Base-by-base conservation (phyloP, 2,888 invertebrate genomes). In the Choristoneura rosaceana region DNA sequence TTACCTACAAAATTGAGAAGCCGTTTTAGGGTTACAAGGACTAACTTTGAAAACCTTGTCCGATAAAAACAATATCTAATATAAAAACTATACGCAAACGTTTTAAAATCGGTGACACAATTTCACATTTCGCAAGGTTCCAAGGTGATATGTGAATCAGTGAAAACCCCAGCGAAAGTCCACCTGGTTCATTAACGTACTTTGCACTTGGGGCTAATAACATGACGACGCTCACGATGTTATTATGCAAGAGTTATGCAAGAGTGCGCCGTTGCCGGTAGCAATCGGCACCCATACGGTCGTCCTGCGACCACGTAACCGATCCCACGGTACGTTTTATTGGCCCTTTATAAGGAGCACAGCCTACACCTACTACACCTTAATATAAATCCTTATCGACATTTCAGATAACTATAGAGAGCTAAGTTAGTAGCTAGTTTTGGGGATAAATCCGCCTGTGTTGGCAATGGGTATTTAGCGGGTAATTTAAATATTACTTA, bases 131-230 rank as follows among this genome's bases (percentile, higher is more conserved):
- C 17, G 12, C 55, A 55, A 25, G 14, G 45, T 43, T 43, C n/a
- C 47, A 33, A 63, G 55, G 25, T 38, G 55, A 38, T 55, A 47
- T 81, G 81, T 81, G 76, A 77, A 74, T 76, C 75, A 76, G 84
- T 81, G 85, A 84, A 85, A 86, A 84, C 82, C 76, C 73, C 78
- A 73, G 87, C 81, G 91, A 91, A 91, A 90, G 90, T 87, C 78
- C 84, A 84, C 82, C 76, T 81, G 79, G 80, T 82, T 83, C 80
- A 82, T 90, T 91, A 91, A 87, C 87, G 82, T 87, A 83, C 78
- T 90, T 90, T 82, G 85, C 90, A 88, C 87, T 80, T 84, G 80
- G 74, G 70, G 80, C 81, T 86, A 84, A 86, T 85, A 86, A 82
- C 77, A 81, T 80, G 79, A 81, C 82, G 77, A 79, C 76, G 79